A percentile compares a stretch with the other conserved stretches of the same genome.
These are phyloP conservation scores for Rhabdomys dilectus DNA, from an alignment of 2,113 vertebrate species.

Conservation along the genomic window DNA sequence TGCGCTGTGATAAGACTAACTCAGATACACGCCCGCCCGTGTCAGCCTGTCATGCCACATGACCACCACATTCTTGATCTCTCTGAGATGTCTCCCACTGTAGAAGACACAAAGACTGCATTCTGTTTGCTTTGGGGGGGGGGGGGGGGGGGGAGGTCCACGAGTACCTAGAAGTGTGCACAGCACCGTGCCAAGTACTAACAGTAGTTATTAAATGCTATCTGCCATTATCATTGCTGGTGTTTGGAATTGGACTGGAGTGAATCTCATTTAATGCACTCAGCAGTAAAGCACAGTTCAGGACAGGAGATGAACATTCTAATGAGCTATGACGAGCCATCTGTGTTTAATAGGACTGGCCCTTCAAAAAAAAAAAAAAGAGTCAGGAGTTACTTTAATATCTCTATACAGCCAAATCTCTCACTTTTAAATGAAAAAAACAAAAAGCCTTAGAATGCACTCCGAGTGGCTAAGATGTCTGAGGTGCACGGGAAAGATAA, in stretches of 20 bases:
- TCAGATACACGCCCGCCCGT: neutral
- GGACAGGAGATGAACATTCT: conserved; percentile 44
- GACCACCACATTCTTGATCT: neutral
- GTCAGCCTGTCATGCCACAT: neutral
- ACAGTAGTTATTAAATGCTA: conserved; percentile 8
- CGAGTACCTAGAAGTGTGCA: neutral
- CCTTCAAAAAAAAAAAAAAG: conserved; percentile 40
- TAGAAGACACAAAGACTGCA: neutral
- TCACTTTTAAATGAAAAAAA: conserved; percentile 53
- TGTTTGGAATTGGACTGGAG: conserved; percentile 64
- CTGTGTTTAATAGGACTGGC: conserved; percentile 71
- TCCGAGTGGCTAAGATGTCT: conserved; percentile 9
- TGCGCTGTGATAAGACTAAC: neutral
- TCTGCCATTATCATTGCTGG: conserved; percentile 15
- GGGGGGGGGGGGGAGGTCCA: neutral
- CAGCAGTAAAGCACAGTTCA: conserved; percentile 53
- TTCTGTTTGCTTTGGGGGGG: neutral
- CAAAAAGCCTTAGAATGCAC: neutral
- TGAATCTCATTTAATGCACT: conserved; percentile 66
- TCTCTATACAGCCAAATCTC: conserved; percentile 50
- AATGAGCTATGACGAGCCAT: conserved; percentile 69
- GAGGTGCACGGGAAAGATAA: conserved; percentile 12
- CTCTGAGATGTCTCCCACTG: neutral
- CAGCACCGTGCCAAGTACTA: neutral
- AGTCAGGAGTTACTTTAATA: conserved; percentile 66